Evolutionary conservation across 1,140 invertebrate genomes (phyloP).

Genomic region (Rhagoletis pomonella): DNA sequence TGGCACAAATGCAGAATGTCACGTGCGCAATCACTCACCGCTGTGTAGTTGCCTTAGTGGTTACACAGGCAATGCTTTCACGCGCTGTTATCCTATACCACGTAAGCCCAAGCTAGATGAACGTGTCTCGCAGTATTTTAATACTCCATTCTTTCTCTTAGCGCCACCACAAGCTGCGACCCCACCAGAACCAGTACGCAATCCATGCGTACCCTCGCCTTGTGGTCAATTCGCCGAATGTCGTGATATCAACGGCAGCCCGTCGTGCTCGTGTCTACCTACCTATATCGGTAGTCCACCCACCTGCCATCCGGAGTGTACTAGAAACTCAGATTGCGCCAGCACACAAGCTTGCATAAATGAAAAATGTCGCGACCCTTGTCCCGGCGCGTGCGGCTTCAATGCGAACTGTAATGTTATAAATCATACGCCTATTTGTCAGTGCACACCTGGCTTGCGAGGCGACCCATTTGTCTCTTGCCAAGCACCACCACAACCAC

Average conservation of each 20-base stretch:
- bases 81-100: conserved; percentile 72
- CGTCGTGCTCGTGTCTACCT: conserved; percentile 83
- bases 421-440: conserved; percentile 81
- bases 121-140: conserved; percentile 30
- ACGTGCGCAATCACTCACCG: conserved; percentile 84
- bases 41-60: conserved; percentile 83
- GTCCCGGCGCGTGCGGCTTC: conserved; percentile 84
- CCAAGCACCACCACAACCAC: conserved; percentile 66
- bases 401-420: conserved; percentile 81
- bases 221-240: conserved; percentile 80
- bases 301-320: conserved; percentile 86
- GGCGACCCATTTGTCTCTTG: conserved; percentile 78
- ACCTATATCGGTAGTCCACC: conserved; percentile 84
- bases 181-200: conserved; percentile 60
- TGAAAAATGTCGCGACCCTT: conserved; percentile 87
- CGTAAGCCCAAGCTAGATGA: conserved; percentile 76
- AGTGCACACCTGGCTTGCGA: conserved; percentile 76
- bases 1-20: conserved; percentile 85
- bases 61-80: conserved; percentile 83
- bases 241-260: conserved; percentile 77
- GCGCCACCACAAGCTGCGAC: conserved; percentile 40
- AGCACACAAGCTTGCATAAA: conserved; percentile 83
- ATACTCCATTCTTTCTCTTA: conserved; percentile 54
- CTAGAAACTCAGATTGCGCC: conserved; percentile 82
- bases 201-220: conserved; percentile 83